Evolutionary conservation across 1,140 invertebrate genomes (phyloP).

Genomic region (Pseudomyrmex sp.): DNA sequence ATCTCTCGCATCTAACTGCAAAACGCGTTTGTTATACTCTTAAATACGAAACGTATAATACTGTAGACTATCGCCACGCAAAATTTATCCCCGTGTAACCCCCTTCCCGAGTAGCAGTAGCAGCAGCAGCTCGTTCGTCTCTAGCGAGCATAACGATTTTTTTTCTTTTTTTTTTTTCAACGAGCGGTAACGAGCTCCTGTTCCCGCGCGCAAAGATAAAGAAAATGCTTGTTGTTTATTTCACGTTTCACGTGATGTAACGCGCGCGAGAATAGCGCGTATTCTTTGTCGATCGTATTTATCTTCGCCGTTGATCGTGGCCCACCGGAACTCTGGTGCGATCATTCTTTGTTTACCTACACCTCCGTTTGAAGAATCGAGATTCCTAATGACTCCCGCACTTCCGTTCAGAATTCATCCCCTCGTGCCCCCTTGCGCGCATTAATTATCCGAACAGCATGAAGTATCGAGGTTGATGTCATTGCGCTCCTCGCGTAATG

Average conservation of each 20-base stretch:
- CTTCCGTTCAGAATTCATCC: constrained; percentile 20
- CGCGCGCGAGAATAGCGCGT: constrained; percentile 37
- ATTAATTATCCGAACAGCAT: constrained; percentile 66
- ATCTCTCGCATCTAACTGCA: constrained; percentile 39
- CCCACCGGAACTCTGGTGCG: constrained; percentile 43
- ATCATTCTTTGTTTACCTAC: constrained; percentile 39
- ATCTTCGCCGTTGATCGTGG: constrained; percentile 59
- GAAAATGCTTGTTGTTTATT: constrained; percentile 62
- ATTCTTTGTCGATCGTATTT: constrained; percentile 63
- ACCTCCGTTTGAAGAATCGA: constrained; percentile 49
- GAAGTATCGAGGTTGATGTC: constrained; percentile 57
- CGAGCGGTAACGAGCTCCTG: constrained; percentile 44
- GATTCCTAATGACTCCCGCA: constrained; percentile 63
- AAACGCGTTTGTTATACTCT: constrained; percentile 46
- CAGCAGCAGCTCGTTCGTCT: not conserved
- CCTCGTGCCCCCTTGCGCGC: constrained; percentile 1
- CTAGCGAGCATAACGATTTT: constrained; percentile 61
- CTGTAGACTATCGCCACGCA: constrained; percentile 4
- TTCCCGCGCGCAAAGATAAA: constrained; percentile 49
- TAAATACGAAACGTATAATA: constrained; percentile 31
- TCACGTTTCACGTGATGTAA: constrained; percentile 12
- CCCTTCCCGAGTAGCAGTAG: not conserved
- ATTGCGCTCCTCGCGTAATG: not conserved
- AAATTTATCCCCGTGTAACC: constrained; percentile 33
- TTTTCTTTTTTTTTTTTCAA: constrained; percentile 28